Conservation (phyloP, 1,140 invertebrate genomes). For the Drusus annulatus region DNA sequence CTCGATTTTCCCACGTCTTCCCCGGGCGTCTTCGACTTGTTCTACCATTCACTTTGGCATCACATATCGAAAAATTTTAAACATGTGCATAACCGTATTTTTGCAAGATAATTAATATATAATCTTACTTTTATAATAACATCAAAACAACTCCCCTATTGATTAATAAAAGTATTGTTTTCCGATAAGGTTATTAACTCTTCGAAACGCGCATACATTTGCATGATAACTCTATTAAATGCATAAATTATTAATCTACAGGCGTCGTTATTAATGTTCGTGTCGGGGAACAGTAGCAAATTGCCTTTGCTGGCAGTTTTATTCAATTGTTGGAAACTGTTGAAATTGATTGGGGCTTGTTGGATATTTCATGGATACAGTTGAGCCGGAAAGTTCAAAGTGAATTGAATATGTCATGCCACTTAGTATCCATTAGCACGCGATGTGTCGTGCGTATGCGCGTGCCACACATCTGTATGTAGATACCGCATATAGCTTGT, state of each 20-base stretch:
- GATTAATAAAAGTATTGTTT: background rate
- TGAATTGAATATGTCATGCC: background rate
- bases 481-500: background rate
- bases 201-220: background rate
- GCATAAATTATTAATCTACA: background rate
- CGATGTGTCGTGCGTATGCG: slow-evolving; percentile 15
- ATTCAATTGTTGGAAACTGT: slow-evolving; percentile 12
- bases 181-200: background rate
- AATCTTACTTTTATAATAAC: too few species aligned
- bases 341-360: background rate
- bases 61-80: too few species aligned
- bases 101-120: too few species aligned
- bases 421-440: background rate
- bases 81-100: too few species aligned
- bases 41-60: too few species aligned
- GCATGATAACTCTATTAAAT: background rate
- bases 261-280: background rate
- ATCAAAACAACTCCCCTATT: background rate
- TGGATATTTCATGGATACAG: background rate
- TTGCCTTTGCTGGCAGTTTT: slow-evolving; percentile 1
- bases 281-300: slow-evolving; percentile 12
- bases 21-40: too few species aligned
- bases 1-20: too few species aligned
- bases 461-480: background rate
- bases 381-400: slow-evolving; percentile 33